A percentile compares a stretch with the other conserved stretches of the same genome.
Evolutionary conservation across 2,113 vertebrate species (phyloP).

Genomic region (Heloderma charlesbogerti): DNA sequence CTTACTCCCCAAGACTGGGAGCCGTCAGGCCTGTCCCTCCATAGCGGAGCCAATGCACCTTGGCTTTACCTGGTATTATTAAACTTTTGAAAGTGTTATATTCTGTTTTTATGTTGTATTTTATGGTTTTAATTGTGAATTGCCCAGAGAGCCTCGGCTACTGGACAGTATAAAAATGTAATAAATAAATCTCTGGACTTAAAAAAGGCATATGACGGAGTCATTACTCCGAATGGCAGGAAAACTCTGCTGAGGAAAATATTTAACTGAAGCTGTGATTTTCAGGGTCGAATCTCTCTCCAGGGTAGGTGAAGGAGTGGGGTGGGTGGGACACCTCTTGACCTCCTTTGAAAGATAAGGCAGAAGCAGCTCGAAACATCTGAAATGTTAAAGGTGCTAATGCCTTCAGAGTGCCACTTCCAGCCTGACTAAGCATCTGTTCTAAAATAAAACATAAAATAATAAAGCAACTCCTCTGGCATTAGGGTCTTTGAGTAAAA

Average conservation of each 20-base stretch:
- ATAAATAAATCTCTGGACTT: neutral
- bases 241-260: neutral
- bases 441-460: neutral
- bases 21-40: neutral
- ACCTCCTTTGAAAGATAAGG: neutral
- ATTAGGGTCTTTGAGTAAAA: neutral
- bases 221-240: neutral
- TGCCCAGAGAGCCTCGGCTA: too few species aligned
- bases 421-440: neutral
- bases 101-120: too few species aligned
- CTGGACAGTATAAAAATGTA: too few species aligned
- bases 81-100: too few species aligned
- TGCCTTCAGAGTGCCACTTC: neutral
- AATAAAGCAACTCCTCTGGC: neutral
- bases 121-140: too few species aligned
- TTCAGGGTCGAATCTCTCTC: neutral
- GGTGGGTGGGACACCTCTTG: neutral
- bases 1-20: neutral
- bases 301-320: neutral
- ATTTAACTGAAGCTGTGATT: neutral
- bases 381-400: neutral
- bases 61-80: too few species aligned
- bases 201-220: neutral
- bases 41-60: neutral
- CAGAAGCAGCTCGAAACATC: neutral